A percentile compares a stretch with the other conserved stretches of the same genome.
Evolutionary conservation across 2,113 vertebrate species (phyloP).

Genomic region (Solenodon paradoxus): DNA sequence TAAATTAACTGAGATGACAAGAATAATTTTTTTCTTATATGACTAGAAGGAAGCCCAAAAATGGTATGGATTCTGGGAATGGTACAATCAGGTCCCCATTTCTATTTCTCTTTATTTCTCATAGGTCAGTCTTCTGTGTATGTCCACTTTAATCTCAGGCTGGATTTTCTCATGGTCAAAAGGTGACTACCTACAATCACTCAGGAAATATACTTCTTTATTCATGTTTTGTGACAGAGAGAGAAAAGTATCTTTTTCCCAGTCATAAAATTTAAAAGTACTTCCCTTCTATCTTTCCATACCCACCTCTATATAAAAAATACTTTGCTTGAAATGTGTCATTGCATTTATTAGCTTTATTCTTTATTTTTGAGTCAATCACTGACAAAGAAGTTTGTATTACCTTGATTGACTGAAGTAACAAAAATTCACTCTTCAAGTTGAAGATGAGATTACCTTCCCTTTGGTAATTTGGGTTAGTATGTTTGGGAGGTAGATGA

Average conservation of each 20-base stretch:
- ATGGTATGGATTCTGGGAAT: background rate
- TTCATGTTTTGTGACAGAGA: background rate
- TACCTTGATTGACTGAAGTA: background rate
- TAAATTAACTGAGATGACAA: background rate
- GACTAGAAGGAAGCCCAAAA: background rate
- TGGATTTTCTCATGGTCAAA: background rate
- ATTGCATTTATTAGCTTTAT: constrained; percentile 19
- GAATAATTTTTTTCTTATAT: background rate
- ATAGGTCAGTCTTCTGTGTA: background rate
- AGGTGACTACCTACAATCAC: background rate
- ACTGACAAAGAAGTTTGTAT: background rate
- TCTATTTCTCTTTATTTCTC: background rate
- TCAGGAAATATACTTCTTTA: background rate
- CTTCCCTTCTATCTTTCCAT: background rate
- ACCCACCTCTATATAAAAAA: background rate
- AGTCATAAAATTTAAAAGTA: background rate
- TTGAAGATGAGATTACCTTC: background rate
- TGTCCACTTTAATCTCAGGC: background rate
- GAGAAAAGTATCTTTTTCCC: background rate
- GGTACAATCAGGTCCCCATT: background rate
- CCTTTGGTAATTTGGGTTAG: background rate
- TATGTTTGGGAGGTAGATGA: background rate
- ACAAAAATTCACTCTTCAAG: background rate
- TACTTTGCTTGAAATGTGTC: background rate
- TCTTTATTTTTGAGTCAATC: constrained; percentile 19